Base-by-base conservation (phyloP, 2,113 vertebrate species). In the Bufo bufo region DNA sequence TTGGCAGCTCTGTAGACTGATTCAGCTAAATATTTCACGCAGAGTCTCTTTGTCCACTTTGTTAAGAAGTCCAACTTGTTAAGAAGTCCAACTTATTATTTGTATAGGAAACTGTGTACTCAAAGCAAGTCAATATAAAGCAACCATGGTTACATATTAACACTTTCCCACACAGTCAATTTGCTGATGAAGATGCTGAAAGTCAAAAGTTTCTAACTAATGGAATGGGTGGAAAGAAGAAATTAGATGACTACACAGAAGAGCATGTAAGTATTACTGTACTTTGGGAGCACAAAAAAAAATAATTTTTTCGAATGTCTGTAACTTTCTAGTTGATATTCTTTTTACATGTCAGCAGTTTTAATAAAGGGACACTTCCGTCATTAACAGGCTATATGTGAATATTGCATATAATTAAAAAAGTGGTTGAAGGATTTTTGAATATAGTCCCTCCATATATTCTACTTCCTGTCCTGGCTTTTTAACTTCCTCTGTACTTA, bases 151-250 rank as follows among this genome's bases (percentile, higher is more conserved):
- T 65, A 17, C 8, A n/a, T 84, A 4, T 23, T 43, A 14, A 2
- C 72, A 19, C 19, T 61, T 59, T 74, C 20, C 4, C 78, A 0
- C 93, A 87, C 90, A 99, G 97, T 91, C 94, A 97, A 69, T 98
- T 96, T 92, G 88, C 94, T 90, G 96, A 96, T 0, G 96, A 96
- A 0, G 97, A 98, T 54, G 94, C 92, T 45, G 98, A 99, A 92
- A 97, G 96, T 91, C 97, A 97, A 90, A 97, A 96, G 92, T 99
- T 99, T 90, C 95, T 99, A 85, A 94, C 97, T 43, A 97, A 97
- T 61, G 97, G 96, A 52, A 95, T 97, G 91, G 91, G 95, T 91
- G 96, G 94, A 89, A 95, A 97, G 92, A 98, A 97, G 93, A 98
- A 96, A 92, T 94, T 97, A 87, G 96, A 97, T 80, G 96, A 97